phyloP scores from a whole-genome alignment of 2,888 invertebrate genomes.

The Phymatocera aterrima region DNA sequence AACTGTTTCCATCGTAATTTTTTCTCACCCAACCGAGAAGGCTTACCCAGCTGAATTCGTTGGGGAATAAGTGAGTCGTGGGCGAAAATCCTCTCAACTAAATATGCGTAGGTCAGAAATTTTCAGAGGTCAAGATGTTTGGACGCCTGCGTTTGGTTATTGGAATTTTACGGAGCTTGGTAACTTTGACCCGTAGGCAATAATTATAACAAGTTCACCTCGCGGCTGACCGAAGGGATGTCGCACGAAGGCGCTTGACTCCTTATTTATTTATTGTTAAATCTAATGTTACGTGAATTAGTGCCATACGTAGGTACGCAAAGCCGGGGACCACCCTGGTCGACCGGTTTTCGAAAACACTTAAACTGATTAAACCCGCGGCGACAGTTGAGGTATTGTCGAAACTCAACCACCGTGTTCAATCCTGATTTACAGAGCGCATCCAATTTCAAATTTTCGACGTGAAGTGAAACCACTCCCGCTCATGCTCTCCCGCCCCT shows the following conservation, averaged over 20 bases:
- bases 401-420: conserved; percentile 36
- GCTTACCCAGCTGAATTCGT: not conserved
- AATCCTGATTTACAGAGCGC: conserved; percentile 47
- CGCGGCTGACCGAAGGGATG: not conserved
- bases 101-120: not conserved
- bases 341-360: conserved; percentile 63
- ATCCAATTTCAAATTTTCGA: conserved; percentile 30
- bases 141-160: not conserved
- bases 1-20: not conserved
- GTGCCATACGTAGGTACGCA: not conserved
- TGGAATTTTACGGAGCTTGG: not conserved
- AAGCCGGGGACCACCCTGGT: conserved; percentile 4
- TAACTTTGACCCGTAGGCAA: not conserved
- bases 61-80: not conserved
- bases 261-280: not conserved
- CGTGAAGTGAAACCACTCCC: not conserved
- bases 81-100: not conserved
- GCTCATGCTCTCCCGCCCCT: too few species aligned
- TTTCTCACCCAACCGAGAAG: not conserved
- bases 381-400: conserved; percentile 24
- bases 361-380: conserved; percentile 67
- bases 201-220: not conserved
- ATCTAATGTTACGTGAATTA: conserved; percentile 15
- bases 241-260: not conserved
- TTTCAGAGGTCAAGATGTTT: conserved; percentile 13